Evolutionary conservation across 1,140 invertebrate genomes (phyloP), one percentile per base, ranked within the genome.

Genomic region (Drosophila burlai): DNA sequence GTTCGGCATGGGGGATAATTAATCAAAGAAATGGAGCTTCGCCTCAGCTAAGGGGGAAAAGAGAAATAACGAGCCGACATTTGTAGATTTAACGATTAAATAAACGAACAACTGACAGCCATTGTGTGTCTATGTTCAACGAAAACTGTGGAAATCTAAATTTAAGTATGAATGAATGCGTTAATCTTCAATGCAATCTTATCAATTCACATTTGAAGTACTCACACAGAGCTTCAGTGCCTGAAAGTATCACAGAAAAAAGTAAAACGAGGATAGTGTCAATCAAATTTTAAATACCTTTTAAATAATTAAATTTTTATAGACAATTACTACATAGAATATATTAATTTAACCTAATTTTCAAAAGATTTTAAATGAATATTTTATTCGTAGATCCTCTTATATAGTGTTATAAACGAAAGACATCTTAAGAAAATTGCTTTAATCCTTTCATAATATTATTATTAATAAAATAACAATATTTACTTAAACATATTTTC

Each of bases 21-120:
- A 87, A 87, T 87, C 85, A 87, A 82, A 74, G 55, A 81, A 66
- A 83, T 89, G 67, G 83, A 80, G 83, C 81, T 87, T 72, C 54
- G 63, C 16, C 52, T 31, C 34, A 34, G 31, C 43, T 38, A 16
- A 2, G 43, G 10, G 29, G 29, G 43, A 26, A 45, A n/a, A 64
- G 61, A 50, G 55, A 65, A 81, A 40, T 61, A 60, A 57, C 24
- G 64, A 29, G 13, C 40, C 31, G 31, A 55, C 54, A 71, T 21
- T 50, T 43, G 26, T 36, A 21, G 50, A 24, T 26, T 36, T n/a
- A 52, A 34, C 62, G 64, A 71, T 69, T 6, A n/a, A 69, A 69
- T 57, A 42, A 63, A 40, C 61, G 65, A 76, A 66, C 74, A 86
- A 86, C 47, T 63, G 62, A 57, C 38, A 43, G 13, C 42, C 63